Evolutionary conservation across 2,113 vertebrate genomes (phyloP).

Genomic region (Salvator merianae): DNA sequence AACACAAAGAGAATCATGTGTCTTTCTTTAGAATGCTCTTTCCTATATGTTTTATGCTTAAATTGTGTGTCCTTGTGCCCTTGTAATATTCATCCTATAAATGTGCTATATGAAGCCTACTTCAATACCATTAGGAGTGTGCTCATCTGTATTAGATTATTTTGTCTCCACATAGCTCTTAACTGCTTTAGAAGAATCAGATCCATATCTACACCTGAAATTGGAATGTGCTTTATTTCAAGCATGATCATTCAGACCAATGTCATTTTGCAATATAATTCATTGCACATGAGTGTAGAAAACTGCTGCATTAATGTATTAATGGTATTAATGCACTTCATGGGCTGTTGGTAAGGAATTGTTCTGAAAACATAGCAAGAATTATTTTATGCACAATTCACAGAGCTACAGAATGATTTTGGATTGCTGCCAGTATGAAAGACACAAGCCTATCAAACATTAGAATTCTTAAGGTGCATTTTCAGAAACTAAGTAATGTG

Average conservation of each 20-base stretch:
- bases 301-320: not conserved
- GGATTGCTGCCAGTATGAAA: conserved; percentile 47
- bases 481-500: conserved; percentile 56
- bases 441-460: conserved; percentile 47
- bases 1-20: conserved; percentile 15
- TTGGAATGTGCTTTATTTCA: not conserved
- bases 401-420: conserved; percentile 31
- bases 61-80: not conserved
- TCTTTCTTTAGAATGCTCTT: conserved; percentile 27
- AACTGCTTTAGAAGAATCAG: conserved; percentile 5
- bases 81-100: not conserved
- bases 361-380: conserved; percentile 43
- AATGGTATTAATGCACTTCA: conserved; percentile 35
- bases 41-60: not conserved
- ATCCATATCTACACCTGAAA: not conserved
- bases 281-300: not conserved
- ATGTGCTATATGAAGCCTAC: not conserved
- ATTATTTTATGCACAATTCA: conserved; percentile 33
- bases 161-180: conserved; percentile 7
- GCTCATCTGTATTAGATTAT: conserved; percentile 1
- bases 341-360: not conserved
- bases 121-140: conserved; percentile 13
- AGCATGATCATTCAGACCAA: conserved; percentile 4
- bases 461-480: conserved; percentile 62
- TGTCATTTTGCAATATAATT: conserved; percentile 13